These are phyloP conservation scores for Oryzias curvinotus DNA, from an alignment of 2,113 vertebrate genomes.

Conservation along the genomic window DNA sequence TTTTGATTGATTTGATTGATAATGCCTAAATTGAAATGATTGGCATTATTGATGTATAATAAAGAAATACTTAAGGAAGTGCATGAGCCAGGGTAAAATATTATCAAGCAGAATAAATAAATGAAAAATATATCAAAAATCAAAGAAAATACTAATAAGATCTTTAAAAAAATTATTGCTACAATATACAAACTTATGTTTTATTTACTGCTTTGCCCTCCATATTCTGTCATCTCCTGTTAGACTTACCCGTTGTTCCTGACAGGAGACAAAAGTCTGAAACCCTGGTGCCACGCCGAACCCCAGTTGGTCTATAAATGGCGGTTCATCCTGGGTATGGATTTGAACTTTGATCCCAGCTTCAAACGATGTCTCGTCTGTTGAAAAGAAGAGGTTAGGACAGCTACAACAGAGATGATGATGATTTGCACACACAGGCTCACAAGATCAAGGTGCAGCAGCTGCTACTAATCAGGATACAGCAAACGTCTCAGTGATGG, in stretches of 20 bases:
- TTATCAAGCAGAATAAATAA: too few species aligned
- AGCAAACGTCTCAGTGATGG: not conserved
- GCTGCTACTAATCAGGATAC: slow-evolving; percentile 11
- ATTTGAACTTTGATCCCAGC: slow-evolving; percentile 99
- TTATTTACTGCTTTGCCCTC: not conserved
- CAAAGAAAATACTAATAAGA: too few species aligned
- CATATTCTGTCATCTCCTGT: slow-evolving; percentile 1
- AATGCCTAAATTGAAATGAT: too few species aligned
- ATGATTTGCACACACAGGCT: slow-evolving; percentile 31
- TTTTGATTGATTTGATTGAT: too few species aligned
- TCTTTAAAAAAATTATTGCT: too few species aligned
- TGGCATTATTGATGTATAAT: too few species aligned
- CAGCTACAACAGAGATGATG: slow-evolving; percentile 25
- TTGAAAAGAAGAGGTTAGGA: slow-evolving; percentile 27
- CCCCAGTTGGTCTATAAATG: slow-evolving; percentile 97
- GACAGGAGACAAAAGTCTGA: slow-evolving; percentile 98
- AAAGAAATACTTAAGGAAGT: too few species aligned
- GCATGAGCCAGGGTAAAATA: too few species aligned
- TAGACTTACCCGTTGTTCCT: slow-evolving; percentile 91
- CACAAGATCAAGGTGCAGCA: slow-evolving; percentile 12
- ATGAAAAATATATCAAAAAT: too few species aligned
- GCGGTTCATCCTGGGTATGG: slow-evolving; percentile 96
- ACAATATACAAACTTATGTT: too few species aligned
- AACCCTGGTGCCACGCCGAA: slow-evolving; percentile 97
- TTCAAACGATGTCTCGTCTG: slow-evolving; percentile 98